Conservation (phyloP, 2,888 invertebrate genomes). For the Cataglyphis cursor region DNA sequence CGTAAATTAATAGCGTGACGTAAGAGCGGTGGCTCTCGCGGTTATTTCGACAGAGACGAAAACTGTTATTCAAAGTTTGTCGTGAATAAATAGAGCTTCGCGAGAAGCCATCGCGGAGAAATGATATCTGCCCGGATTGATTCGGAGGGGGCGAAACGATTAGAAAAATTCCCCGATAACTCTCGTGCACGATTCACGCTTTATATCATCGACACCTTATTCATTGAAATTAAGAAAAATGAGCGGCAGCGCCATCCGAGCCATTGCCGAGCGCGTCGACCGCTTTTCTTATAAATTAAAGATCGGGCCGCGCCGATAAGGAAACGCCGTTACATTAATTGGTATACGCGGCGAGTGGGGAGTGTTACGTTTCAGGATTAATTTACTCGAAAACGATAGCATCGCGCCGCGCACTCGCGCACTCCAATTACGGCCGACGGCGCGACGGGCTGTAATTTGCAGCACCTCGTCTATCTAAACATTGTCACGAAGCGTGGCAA, state of each 20-base stretch:
- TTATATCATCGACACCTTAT: slow-evolving; percentile 1
- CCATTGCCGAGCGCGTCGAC: slow-evolving; percentile 48
- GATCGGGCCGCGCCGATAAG: slow-evolving; percentile 67
- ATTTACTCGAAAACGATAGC: slow-evolving; percentile 73
- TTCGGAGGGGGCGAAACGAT: slow-evolving; percentile 18
- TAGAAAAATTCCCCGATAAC: slow-evolving; percentile 40
- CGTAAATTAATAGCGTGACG: neutral
- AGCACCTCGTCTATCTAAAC: slow-evolving; percentile 51
- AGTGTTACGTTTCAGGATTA: slow-evolving; percentile 71
- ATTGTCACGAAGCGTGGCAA: slow-evolving; percentile 54
- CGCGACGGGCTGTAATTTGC: slow-evolving; percentile 60
- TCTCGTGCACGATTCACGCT: slow-evolving; percentile 29
- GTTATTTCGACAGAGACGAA: neutral
- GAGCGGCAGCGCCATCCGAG: slow-evolving; percentile 39
- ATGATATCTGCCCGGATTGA: slow-evolving; percentile 8
- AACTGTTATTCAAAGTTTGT: neutral
- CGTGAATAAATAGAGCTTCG: neutral
- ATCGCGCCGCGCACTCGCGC: slow-evolving; percentile 61
- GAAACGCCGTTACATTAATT: slow-evolving; percentile 73
- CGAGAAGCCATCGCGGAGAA: slow-evolving; percentile 9
- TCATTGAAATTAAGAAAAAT: slow-evolving; percentile 65
- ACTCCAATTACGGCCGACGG: slow-evolving; percentile 27
- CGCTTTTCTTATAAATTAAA: slow-evolving; percentile 58
- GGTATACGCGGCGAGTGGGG: slow-evolving; percentile 58
- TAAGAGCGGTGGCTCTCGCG: neutral